A percentile compares a stretch with the other conserved stretches of the same genome.
Evolutionary conservation across 2,113 vertebrate genomes (phyloP).

Genomic region (Rhabdomys dilectus): DNA sequence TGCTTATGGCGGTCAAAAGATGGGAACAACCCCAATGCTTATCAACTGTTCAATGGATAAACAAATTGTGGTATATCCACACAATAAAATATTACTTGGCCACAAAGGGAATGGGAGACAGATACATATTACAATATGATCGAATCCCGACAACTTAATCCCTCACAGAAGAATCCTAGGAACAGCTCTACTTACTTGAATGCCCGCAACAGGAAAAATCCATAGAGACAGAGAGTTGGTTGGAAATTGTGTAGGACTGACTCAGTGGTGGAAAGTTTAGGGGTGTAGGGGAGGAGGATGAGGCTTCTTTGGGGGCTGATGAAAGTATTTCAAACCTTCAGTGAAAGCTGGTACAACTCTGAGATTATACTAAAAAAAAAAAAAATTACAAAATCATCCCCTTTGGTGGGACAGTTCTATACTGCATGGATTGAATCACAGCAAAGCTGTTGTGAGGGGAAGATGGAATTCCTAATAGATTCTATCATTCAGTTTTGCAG

Average conservation of each 20-base stretch:
- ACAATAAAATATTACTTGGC: neutral
- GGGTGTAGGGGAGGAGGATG: fast-evolving
- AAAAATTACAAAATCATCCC: neutral
- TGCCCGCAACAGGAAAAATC: neutral
- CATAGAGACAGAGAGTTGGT: neutral
- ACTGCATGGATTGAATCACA: slow-evolving; percentile 4
- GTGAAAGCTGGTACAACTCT: neutral
- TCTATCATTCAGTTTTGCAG: slow-evolving; percentile 36
- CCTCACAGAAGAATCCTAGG: neutral
- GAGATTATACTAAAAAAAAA: neutral
- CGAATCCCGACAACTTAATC: neutral
- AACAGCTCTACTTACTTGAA: neutral
- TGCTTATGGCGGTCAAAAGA: neutral
- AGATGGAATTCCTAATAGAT: slow-evolving; percentile 22
- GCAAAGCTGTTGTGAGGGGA: slow-evolving; percentile 34
- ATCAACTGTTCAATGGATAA: neutral
- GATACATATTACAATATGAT: neutral
- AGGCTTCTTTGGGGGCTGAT: neutral
- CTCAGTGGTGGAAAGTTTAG: neutral
- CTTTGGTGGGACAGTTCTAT: neutral
- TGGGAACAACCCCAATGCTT: neutral
- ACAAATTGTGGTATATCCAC: neutral
- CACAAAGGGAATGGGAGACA: neutral
- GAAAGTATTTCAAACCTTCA: neutral
- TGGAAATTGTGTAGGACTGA: neutral